A percentile compares a stretch with the other conserved stretches of the same genome.
These are phyloP conservation scores for Melanostoma mellinum DNA, from an alignment of 2,888 invertebrate species.

Conservation along the genomic window DNA sequence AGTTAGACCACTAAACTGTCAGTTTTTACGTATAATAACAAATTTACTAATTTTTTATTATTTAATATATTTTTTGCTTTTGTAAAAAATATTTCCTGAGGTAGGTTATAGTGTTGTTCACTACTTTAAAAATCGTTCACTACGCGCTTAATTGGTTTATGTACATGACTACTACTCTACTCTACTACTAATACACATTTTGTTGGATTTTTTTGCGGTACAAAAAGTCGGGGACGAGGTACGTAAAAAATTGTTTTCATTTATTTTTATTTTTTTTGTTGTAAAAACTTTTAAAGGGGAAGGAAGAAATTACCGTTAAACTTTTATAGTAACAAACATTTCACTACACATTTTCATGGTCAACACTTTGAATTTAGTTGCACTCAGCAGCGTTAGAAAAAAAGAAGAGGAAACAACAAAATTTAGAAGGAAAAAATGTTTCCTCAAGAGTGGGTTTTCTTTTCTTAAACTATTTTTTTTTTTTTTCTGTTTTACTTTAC, in stretches of 20 bases:
- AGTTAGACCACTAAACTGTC: slow-evolving; percentile 33
- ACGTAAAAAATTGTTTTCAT: slow-evolving; percentile 59
- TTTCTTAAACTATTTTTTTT: slow-evolving; percentile 15
- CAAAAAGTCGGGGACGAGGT: slow-evolving; percentile 44
- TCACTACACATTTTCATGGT: slow-evolving; percentile 36
- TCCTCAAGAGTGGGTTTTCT: slow-evolving; percentile 44
- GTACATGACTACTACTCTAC: slow-evolving; percentile 42
- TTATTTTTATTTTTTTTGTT: slow-evolving; percentile 17
- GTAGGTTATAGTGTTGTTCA: slow-evolving; percentile 40
- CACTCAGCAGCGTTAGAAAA: slow-evolving; percentile 35
- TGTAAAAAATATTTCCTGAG: slow-evolving; percentile 68
- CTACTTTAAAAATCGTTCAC: slow-evolving; percentile 46
- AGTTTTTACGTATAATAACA: slow-evolving; percentile 35
- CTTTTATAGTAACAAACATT: slow-evolving; percentile 59
- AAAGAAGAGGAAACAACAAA: slow-evolving; percentile 42
- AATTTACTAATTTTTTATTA: slow-evolving; percentile 22
- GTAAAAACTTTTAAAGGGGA: slow-evolving; percentile 8
- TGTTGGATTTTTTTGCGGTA: slow-evolving; percentile 31
- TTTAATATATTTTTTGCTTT: slow-evolving; percentile 17
- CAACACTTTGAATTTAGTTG: slow-evolving; percentile 19
- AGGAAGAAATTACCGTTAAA: slow-evolving; percentile 66
- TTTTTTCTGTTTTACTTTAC: slow-evolving; percentile 52
- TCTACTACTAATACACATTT: slow-evolving; percentile 19
- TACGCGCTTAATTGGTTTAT: slow-evolving; percentile 58
- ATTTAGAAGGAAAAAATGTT: slow-evolving; percentile 47